Base-by-base conservation (phyloP, 2,888 invertebrate species). In the Miltochrista miniata region DNA sequence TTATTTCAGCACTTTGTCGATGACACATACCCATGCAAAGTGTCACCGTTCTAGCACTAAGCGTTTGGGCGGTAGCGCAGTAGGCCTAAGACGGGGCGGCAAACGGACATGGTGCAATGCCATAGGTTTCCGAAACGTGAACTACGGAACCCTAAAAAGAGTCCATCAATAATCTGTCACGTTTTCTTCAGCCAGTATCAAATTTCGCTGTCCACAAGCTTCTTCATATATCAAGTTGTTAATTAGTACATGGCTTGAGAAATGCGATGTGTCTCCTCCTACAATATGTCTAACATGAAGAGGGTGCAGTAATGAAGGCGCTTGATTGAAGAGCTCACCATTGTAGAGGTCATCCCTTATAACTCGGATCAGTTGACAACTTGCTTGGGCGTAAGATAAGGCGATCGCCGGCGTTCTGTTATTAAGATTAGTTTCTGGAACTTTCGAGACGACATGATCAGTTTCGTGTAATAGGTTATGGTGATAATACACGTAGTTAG, bases 211-310 rank as follows among this genome's bases (percentile, higher is more conserved):
- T 50, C 54, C 41, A 41, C 29, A 47, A 62, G 51, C 51, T 53
- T 59, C 59, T 59, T 53, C 45, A 68, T 63, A 54, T 49, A 72
- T 74, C 76, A 68, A 67, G 64, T 60, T 65, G 70, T 80, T 86
- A 83, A 87, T 87, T 85, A 83, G 77, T 67, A 67, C 68, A 64
- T 64, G 68, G 56, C 61, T 76, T 84, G 84, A 85, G 79, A 82
- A 83, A 87, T 86, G 78, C 69, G 69, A n/a, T 61, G 71, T 75
- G 79, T 81, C 75, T 58, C 72, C 63, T 67, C 59, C 68, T 74
- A 54, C 51, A 72, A 75, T 72, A 55, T 71, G 76, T 77, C 74
- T 60, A 59, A 53, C 47, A 65, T 81, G 81, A 83, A 68, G 75
- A 80, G 82, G 84, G 81, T 79, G 56, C 58, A 50, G 66, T 83